Percentiles rank a stretch among this genome's conserved stretches.
These are phyloP conservation scores for Megaceryle maxima DNA, from an alignment of 2,113 vertebrate genomes.

Conservation along the genomic window DNA sequence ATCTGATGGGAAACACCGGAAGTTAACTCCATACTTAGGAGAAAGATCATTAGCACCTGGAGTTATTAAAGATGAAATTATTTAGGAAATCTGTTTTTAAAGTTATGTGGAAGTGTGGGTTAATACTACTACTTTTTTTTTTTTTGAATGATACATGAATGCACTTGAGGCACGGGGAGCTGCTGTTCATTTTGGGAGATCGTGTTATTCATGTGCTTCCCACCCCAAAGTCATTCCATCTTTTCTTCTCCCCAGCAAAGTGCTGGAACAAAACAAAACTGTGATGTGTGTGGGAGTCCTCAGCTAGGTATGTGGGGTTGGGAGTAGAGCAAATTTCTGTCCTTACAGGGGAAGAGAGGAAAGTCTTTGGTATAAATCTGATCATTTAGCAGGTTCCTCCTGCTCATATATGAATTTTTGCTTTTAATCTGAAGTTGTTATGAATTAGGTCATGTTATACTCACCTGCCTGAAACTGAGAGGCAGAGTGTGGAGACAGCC, in stretches of 20 bases:
- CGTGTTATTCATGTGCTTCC: not conserved
- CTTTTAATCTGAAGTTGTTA: not conserved
- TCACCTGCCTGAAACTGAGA: not conserved
- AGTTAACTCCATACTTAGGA: not conserved
- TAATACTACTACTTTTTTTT: not conserved
- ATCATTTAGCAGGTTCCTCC: not conserved
- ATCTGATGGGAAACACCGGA: not conserved
- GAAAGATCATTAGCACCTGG: not conserved
- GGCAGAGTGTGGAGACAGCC: not conserved
- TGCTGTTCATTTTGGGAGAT: not conserved
- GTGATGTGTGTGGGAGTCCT: not conserved
- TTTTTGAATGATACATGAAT: not conserved
- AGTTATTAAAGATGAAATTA: constrained; percentile 1
- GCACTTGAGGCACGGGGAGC: not conserved
- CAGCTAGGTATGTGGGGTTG: not conserved
- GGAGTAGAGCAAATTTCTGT: not conserved
- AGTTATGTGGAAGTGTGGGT: not conserved
- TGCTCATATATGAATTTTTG: not conserved
- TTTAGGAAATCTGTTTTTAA: not conserved
- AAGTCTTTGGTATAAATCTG: not conserved
- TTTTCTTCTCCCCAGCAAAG: not conserved
- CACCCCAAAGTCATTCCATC: not conserved
- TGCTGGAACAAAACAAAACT: not conserved
- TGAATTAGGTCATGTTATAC: not conserved
- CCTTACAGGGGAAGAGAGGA: not conserved